These are phyloP conservation scores for Rhopalosiphum maidis DNA, from an alignment of 1,140 invertebrate genomes.

Conservation along the genomic window DNA sequence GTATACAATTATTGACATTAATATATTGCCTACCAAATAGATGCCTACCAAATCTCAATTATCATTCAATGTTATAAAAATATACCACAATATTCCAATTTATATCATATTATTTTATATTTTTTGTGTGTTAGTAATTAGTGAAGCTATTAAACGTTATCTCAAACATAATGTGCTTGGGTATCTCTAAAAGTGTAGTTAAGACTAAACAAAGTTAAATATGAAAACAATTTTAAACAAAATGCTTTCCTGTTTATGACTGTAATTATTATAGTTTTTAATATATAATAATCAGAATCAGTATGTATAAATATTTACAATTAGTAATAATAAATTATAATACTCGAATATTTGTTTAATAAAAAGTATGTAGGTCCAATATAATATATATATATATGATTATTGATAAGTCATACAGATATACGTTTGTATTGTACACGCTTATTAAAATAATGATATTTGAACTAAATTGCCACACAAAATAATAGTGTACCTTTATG, in stretches of 20 bases:
- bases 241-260: background rate
- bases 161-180: background rate
- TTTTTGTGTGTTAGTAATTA: background rate
- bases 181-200: background rate
- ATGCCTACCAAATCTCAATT: background rate
- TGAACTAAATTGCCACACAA: background rate
- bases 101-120: background rate
- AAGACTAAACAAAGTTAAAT: background rate
- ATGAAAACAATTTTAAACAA: background rate
- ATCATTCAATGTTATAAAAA: background rate
- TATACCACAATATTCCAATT: background rate
- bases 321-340: too few species aligned
- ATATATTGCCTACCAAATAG: background rate
- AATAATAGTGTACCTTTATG: background rate
- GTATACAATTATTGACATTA: background rate
- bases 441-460: slow-evolving; percentile 13
- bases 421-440: background rate
- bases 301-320: background rate
- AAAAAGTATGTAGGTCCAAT: too few species aligned
- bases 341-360: too few species aligned
- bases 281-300: background rate
- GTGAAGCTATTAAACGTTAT: background rate
- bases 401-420: background rate
- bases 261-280: background rate
- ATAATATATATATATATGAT: background rate